Evolutionary conservation across 1,140 invertebrate genomes (phyloP).

Genomic region (Eufriesea mexicana): DNA sequence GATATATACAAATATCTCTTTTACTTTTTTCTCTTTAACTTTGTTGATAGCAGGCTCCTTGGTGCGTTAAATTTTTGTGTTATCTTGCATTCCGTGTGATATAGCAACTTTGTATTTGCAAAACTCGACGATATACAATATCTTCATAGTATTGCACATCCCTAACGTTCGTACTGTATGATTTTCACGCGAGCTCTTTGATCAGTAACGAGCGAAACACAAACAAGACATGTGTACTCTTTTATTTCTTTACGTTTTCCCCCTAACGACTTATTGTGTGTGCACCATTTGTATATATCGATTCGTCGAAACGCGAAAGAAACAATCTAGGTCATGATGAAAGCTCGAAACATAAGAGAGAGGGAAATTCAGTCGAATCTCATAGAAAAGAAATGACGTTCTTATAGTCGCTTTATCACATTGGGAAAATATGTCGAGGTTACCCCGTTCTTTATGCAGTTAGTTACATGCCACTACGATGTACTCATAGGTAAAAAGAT

Average conservation of each 20-base stretch:
- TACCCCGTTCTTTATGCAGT: neutral
- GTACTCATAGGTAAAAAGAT: neutral
- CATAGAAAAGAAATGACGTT: constrained; percentile 9
- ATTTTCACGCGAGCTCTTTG: neutral
- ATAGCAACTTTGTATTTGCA: neutral
- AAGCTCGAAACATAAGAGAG: constrained; percentile 25
- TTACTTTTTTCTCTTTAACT: neutral
- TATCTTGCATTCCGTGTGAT: constrained; percentile 15
- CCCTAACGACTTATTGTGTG: constrained; percentile 5
- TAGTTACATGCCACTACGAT: neutral
- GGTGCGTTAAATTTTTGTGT: neutral
- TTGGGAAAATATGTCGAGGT: constrained; percentile 15
- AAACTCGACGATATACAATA: neutral
- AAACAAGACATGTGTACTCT: neutral
- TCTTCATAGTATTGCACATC: neutral
- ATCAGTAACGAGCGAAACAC: neutral
- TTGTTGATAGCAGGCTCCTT: neutral
- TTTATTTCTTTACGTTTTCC: neutral
- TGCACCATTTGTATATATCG: constrained; percentile 25
- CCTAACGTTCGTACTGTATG: neutral
- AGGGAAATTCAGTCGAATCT: neutral
- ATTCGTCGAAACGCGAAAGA: constrained; percentile 7
- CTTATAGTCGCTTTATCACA: constrained; percentile 9
- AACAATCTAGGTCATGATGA: constrained; percentile 42
- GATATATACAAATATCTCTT: neutral